Percentiles rank a stretch among this genome's conserved stretches.
phyloP scores from a whole-genome alignment of 2,113 vertebrate species.

The Vulpes ferrilata region DNA sequence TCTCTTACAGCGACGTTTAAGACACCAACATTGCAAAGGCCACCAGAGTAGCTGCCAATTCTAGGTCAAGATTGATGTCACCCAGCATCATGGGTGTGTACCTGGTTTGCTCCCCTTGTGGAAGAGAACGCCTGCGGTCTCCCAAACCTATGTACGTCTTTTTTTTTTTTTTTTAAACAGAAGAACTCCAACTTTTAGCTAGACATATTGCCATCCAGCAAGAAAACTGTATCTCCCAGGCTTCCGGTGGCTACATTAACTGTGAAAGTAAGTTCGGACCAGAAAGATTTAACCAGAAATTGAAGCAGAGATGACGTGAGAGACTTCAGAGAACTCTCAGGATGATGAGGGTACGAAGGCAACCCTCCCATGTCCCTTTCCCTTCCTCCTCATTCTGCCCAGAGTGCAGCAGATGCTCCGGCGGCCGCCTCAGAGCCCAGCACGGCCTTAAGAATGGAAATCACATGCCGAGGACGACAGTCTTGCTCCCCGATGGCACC shows the following conservation, averaged over 20 bases:
- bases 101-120: background rate
- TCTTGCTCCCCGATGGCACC: background rate
- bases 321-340: background rate
- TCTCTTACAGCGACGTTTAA: background rate
- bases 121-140: background rate
- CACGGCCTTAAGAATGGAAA: background rate
- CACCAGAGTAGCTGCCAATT: background rate
- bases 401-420: background rate
- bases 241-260: background rate
- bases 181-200: background rate
- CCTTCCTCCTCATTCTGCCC: background rate
- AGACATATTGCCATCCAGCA: background rate
- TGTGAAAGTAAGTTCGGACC: conserved; percentile 2
- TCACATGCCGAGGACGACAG: background rate
- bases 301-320: background rate
- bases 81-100: background rate
- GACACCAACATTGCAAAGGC: background rate
- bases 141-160: background rate
- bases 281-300: background rate
- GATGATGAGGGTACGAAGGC: background rate
- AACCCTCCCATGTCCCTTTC: background rate
- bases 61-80: background rate
- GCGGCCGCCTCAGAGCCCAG: background rate
- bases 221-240: background rate
- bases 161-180: background rate